A percentile compares a stretch with the other conserved stretches of the same genome.
Conservation (phyloP, 23 tunicate genomes). For the Styela clava region DNA sequence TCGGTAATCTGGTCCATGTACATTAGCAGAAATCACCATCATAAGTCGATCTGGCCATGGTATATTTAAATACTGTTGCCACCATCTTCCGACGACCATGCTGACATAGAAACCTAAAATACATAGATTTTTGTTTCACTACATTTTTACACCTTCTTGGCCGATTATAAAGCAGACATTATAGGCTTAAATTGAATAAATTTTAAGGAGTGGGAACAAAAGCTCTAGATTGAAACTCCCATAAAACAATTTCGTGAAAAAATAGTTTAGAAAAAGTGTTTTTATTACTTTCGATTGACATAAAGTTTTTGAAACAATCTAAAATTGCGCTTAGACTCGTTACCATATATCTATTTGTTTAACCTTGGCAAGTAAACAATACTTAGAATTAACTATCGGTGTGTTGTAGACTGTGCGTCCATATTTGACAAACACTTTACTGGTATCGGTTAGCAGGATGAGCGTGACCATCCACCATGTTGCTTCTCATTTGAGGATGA, state of each 20-base stretch:
- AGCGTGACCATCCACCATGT: no score
- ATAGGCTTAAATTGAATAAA: background rate
- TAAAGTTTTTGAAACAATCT: no score
- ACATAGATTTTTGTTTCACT: no score
- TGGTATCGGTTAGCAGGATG: background rate
- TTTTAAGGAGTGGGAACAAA: background rate
- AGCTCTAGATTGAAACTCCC: background rate
- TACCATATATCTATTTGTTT: no score
- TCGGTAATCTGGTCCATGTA: slow-evolving; percentile 78
- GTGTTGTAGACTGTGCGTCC: background rate
- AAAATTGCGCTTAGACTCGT: no score
- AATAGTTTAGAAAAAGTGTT: no score
- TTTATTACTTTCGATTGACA: no score
- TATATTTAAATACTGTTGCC: slow-evolving; percentile 67
- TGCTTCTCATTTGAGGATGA: no score
- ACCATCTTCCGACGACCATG: slow-evolving; percentile 87
- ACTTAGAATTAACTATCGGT: background rate
- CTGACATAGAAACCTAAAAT: slow-evolving; percentile 78
- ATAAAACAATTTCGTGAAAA: no score
- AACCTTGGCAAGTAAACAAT: background rate
- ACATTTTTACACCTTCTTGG: background rate
- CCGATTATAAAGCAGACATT: background rate
- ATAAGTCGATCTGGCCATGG: slow-evolving; percentile 89
- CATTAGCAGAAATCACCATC: slow-evolving; percentile 58
- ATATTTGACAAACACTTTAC: background rate